phyloP scores from a whole-genome alignment of 2,113 vertebrate species.

The Tragelaphus buxtoni region DNA sequence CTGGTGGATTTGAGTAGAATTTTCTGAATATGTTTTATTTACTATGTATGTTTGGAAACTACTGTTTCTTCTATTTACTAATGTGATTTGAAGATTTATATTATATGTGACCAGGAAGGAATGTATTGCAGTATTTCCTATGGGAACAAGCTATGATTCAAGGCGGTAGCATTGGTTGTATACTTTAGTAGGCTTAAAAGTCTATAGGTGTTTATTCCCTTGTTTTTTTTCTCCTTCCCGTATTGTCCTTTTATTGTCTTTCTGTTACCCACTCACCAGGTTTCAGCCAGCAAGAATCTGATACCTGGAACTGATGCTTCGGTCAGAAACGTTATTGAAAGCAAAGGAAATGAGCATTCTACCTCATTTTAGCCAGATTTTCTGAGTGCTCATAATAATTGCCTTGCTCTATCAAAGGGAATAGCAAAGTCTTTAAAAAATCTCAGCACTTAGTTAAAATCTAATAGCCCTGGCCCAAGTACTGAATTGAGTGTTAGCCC shows the following conservation, averaged over 20 bases:
- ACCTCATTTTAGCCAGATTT: neutral
- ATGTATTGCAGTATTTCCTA: neutral
- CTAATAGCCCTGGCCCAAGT: neutral
- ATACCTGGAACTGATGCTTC: slow-evolving; percentile 1
- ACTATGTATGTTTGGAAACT: neutral
- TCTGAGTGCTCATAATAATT: neutral
- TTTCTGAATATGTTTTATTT: slow-evolving; percentile 8
- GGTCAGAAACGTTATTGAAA: neutral
- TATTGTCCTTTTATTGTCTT: slow-evolving; percentile 15
- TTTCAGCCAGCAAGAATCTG: slow-evolving; percentile 14
- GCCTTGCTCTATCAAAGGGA: neutral
- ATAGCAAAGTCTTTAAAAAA: neutral
- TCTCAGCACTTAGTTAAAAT: slow-evolving; percentile 4
- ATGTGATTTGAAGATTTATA: slow-evolving; percentile 18
- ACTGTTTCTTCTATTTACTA: slow-evolving; percentile 1
- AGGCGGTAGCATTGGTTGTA: neutral
- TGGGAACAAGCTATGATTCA: slow-evolving; percentile 27
- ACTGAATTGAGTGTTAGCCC: neutral
- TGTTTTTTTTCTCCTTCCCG: neutral
- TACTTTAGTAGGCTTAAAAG: slow-evolving; percentile 37
- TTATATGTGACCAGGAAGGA: neutral
- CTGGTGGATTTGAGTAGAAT: neutral
- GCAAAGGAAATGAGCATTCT: neutral
- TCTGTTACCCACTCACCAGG: neutral
- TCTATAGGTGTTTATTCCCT: neutral